Evolutionary conservation across 2,888 invertebrate genomes (phyloP), one percentile per base, ranked within the genome.

Genomic region (Mycalesis mineus): DNA sequence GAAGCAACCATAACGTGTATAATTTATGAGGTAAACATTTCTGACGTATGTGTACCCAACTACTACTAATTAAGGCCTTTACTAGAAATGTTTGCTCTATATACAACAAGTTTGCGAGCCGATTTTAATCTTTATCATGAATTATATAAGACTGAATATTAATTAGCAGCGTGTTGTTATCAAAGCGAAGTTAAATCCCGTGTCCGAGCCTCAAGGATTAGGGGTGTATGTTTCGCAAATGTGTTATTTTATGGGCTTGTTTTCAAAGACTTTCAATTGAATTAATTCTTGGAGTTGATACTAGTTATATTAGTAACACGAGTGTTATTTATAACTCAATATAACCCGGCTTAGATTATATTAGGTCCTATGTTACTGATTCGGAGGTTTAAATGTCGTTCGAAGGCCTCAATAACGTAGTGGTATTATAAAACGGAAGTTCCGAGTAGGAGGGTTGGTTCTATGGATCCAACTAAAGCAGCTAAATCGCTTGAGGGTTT

Each of bases 1-100:
- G 37, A 49, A 13, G n/a, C 17, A 7, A 55, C 50, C 40, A 15
- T 54, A 47, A 50, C 47, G 49, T 44, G 37, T 61, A 58, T 61
- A 58, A 58, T 61, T 61, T 58, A 61, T 58, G 51, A 61, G 51
- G 51, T 48, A 55, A 61, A 55, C 61, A 58, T 48, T 58, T 55
- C 55, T 58, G 61, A 58, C 57, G 54, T 54, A 56, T 61, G 57
- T 50, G 55, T 55, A 57, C 57, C 55, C 44, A 58, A 45, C 50
- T 55, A 58, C 54, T 55, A 58, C 61, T 61, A 55, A 61, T 61
- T 61, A 55, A 55, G 58, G 36, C 52, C 55, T 57, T 56, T 49
- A 44, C 41, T 42, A 28, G 52, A 33, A 37, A 59, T 56, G 60
- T 60, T 60, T 57, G 14, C 45, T 47, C 40, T 13, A 11, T 44